These are phyloP conservation scores for Prinia subflava DNA, from an alignment of 2,113 vertebrate genomes.

Conservation along the genomic window DNA sequence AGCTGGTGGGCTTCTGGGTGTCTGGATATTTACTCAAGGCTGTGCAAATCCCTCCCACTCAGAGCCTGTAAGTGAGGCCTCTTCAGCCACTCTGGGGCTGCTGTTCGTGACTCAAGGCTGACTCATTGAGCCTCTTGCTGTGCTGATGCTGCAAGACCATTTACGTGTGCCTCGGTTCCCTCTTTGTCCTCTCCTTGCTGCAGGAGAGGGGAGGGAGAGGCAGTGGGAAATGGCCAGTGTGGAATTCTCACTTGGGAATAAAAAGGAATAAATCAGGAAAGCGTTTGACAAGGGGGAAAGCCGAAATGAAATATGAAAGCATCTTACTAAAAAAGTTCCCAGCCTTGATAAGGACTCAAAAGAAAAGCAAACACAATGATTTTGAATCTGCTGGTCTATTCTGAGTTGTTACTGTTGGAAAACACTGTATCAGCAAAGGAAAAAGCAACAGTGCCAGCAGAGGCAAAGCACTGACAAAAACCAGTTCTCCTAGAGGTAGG, in stretches of 20 bases:
- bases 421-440: neutral
- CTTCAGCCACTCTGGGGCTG: neutral
- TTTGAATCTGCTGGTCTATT: neutral
- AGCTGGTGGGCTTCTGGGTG: neutral
- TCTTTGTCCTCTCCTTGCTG: neutral
- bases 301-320: neutral
- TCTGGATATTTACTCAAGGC: neutral
- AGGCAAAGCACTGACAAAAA: neutral
- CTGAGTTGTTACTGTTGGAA: neutral
- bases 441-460: neutral
- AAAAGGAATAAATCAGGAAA: neutral
- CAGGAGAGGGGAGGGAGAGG: neutral
- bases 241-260: neutral
- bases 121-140: neutral
- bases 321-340: neutral
- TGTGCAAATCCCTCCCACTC: neutral
- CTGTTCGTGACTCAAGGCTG: neutral
- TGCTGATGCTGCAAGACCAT: neutral
- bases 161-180: rapidly evolving
- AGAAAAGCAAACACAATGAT: neutral
- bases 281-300: neutral
- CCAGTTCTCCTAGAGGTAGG: neutral
- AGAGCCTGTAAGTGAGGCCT: neutral
- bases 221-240: neutral
- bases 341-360: neutral